A percentile compares a stretch with the other conserved stretches of the same genome.
phyloP scores from a whole-genome alignment of 2,888 invertebrate species.

The Nysson spinosus region DNA sequence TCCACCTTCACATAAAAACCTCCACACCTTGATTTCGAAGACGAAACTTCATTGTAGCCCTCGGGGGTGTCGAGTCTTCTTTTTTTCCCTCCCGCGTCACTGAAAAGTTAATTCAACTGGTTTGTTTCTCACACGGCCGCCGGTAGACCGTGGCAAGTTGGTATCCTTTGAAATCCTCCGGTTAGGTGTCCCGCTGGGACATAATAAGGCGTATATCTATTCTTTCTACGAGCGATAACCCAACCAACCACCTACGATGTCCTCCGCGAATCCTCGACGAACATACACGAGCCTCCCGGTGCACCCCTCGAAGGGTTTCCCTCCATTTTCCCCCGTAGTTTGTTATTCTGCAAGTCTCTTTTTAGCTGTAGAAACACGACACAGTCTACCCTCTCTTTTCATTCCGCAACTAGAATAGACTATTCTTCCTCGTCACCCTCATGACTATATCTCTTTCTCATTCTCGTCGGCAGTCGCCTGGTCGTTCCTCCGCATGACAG shows the following conservation, averaged over 20 bases:
- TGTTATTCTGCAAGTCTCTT: slow-evolving; percentile 70
- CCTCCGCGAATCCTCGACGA: slow-evolving; percentile 26
- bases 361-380: slow-evolving; percentile 70
- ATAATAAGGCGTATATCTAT: slow-evolving; percentile 48
- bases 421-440: slow-evolving; percentile 45
- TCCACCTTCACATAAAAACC: too few species aligned
- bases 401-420: slow-evolving; percentile 42
- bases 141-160: neutral
- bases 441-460: slow-evolving; percentile 12
- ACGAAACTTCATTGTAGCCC: too few species aligned
- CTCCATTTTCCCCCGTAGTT: slow-evolving; percentile 61
- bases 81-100: neutral
- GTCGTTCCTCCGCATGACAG: slow-evolving; percentile 56
- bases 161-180: slow-evolving; percentile 30
- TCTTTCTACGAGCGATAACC: slow-evolving; percentile 37
- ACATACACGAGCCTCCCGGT: slow-evolving; percentile 3
- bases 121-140: slow-evolving; percentile 35
- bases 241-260: slow-evolving; percentile 38
- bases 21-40: too few species aligned
- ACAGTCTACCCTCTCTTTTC: slow-evolving; percentile 55
- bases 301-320: slow-evolving; percentile 20
- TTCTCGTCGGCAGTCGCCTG: slow-evolving; percentile 10
- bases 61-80: neutral
- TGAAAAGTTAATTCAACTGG: slow-evolving; percentile 36
- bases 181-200: slow-evolving; percentile 38